These are phyloP conservation scores for Drosophila guanche DNA, from an alignment of 1,140 invertebrate genomes.

Conservation along the genomic window DNA sequence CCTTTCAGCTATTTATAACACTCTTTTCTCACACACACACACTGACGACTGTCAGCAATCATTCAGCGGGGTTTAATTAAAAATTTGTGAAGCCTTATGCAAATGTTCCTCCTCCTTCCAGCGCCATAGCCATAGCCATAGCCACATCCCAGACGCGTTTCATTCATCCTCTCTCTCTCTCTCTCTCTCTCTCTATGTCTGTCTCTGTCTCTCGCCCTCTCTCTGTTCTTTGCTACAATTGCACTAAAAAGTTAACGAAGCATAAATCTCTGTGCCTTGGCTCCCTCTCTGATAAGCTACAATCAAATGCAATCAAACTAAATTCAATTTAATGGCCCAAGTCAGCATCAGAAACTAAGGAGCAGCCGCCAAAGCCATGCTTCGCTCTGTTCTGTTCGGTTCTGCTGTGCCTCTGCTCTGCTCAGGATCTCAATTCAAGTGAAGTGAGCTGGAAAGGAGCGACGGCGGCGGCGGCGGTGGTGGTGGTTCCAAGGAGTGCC, in stretches of 20 bases:
- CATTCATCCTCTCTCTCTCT: not conserved
- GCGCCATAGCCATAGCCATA: not conserved
- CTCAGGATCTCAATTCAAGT: slow-evolving; percentile 62
- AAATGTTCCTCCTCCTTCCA: slow-evolving; percentile 38
- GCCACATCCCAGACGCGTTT: not conserved
- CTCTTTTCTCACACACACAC: slow-evolving; percentile 19
- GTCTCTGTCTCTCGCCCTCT: not conserved
- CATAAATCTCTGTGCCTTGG: slow-evolving; percentile 64
- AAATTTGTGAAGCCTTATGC: slow-evolving; percentile 61
- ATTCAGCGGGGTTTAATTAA: slow-evolving; percentile 64
- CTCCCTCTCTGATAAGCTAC: slow-evolving; percentile 68
- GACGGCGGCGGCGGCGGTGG: not conserved
- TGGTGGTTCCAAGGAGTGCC: slow-evolving; percentile 13
- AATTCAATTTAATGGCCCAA: slow-evolving; percentile 73
- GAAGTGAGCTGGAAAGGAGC: slow-evolving; percentile 66
- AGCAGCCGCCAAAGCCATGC: slow-evolving; percentile 1
- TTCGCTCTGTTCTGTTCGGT: not conserved
- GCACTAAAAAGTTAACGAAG: slow-evolving; percentile 73
- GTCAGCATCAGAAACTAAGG: slow-evolving; percentile 35
- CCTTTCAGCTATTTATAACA: slow-evolving; percentile 55
- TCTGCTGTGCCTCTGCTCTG: slow-evolving; percentile 6
- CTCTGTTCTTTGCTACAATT: slow-evolving; percentile 31
- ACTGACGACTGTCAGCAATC: slow-evolving; percentile 18
- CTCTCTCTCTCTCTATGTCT: not conserved
- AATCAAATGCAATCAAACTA: slow-evolving; percentile 82